These are phyloP conservation scores for Crocallis elinguaria DNA, from an alignment of 2,888 invertebrate species.

Conservation along the genomic window DNA sequence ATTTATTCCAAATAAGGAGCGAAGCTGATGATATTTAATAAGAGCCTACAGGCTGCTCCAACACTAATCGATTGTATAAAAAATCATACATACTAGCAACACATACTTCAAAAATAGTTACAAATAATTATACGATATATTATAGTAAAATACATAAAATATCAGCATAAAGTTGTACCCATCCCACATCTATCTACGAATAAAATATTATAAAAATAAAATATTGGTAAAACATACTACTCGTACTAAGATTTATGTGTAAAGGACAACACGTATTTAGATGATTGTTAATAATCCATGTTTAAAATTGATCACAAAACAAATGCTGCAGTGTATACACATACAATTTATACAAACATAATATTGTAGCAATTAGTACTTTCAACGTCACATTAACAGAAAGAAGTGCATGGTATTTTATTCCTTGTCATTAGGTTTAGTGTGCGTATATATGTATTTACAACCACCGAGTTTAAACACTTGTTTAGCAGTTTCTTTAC, in stretches of 20 bases:
- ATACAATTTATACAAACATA: not conserved
- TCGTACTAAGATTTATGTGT: not conserved
- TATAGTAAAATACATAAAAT: constrained; percentile 7
- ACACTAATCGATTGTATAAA: not conserved
- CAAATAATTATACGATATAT: not conserved
- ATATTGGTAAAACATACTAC: not conserved
- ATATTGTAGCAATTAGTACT: constrained; percentile 2
- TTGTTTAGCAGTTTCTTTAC: constrained; percentile 16
- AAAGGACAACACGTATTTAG: not conserved
- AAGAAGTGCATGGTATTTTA: constrained; percentile 72
- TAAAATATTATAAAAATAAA: not conserved
- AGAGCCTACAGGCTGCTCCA: constrained; percentile 11
- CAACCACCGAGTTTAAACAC: constrained; percentile 31
- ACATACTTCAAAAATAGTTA: constrained; percentile 1
- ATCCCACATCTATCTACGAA: constrained; percentile 19
- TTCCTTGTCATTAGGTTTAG: constrained; percentile 43
- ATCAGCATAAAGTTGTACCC: constrained; percentile 9
- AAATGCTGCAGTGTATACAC: not conserved
- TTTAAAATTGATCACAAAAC: constrained; percentile 3
- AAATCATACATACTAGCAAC: constrained; percentile 3
- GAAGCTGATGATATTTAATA: not conserved
- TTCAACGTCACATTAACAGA: constrained; percentile 5
- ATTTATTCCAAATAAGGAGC: no score
- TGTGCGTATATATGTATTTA: constrained; percentile 35
- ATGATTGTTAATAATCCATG: not conserved